Evolutionary conservation across 2,888 invertebrate genomes (phyloP).

Genomic region (Tolmerus cingulatus): DNA sequence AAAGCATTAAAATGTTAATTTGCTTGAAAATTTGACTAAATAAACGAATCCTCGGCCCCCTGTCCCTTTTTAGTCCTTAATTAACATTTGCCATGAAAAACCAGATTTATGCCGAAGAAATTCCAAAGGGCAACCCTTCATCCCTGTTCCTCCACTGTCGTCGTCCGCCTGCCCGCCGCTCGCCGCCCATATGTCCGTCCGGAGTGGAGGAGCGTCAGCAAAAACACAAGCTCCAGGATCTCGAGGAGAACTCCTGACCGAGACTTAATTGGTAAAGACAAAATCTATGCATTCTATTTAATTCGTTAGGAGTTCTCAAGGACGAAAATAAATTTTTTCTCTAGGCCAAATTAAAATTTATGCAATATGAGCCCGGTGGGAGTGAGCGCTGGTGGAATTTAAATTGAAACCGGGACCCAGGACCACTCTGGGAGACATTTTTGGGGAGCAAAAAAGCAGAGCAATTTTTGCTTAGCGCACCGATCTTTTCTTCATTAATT

Average conservation of each 20-base stretch:
- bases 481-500: background rate
- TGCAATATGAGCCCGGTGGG: background rate
- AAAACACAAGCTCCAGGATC: background rate
- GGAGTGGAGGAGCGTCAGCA: background rate
- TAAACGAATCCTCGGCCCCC: background rate
- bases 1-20: background rate
- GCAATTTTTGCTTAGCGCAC: background rate
- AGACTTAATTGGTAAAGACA: background rate
- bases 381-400: background rate
- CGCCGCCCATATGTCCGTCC: background rate
- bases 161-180: background rate
- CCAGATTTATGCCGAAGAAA: background rate
- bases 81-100: background rate
- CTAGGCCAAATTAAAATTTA: background rate
- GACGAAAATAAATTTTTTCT: background rate
- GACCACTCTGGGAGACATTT: background rate
- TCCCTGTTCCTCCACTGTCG: background rate
- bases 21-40: background rate
- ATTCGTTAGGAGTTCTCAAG: background rate
- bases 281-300: background rate
- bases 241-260: background rate
- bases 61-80: background rate
- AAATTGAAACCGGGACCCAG: background rate
- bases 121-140: background rate
- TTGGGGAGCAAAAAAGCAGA: background rate